Evolutionary conservation across 1,140 invertebrate genomes (phyloP).

Genomic region (Gonioctena quinquepunctata): DNA sequence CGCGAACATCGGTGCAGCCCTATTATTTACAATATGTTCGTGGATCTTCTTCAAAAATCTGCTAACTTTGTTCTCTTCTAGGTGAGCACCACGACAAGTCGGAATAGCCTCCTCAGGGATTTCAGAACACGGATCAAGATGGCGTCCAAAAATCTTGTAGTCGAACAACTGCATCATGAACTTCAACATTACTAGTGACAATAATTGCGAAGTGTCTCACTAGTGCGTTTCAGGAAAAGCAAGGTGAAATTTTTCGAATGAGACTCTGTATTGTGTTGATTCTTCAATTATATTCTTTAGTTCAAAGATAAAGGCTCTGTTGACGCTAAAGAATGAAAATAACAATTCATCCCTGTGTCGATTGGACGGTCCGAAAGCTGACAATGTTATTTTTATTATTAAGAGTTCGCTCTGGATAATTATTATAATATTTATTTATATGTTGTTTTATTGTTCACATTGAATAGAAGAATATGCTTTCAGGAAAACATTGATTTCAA

Average conservation of each 20-base stretch:
- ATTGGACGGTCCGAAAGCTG: not conserved
- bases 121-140: slow-evolving; percentile 3
- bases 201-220: slow-evolving; percentile 19
- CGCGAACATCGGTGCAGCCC: too few species aligned
- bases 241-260: slow-evolving; percentile 35
- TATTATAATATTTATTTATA: too few species aligned
- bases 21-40: too few species aligned
- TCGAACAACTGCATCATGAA: not conserved
- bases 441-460: too few species aligned
- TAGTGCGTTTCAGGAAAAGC: slow-evolving; percentile 24
- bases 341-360: not conserved
- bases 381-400: not conserved
- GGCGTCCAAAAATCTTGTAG: not conserved
- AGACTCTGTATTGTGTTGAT: slow-evolving; percentile 25
- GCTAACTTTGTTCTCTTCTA: slow-evolving; percentile 11
- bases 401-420: not conserved
- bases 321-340: not conserved
- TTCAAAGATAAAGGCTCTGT: slow-evolving; percentile 6
- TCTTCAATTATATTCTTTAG: slow-evolving; percentile 9
- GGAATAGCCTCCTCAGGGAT: slow-evolving; percentile 19
- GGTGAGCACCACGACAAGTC: slow-evolving; percentile 28
- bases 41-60: too few species aligned
- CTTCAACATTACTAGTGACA: slow-evolving; percentile 18
- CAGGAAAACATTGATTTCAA: too few species aligned
- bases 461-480: too few species aligned